Conservation (phyloP, 2,888 invertebrate species). For the Sylvicola fuscatus region DNA sequence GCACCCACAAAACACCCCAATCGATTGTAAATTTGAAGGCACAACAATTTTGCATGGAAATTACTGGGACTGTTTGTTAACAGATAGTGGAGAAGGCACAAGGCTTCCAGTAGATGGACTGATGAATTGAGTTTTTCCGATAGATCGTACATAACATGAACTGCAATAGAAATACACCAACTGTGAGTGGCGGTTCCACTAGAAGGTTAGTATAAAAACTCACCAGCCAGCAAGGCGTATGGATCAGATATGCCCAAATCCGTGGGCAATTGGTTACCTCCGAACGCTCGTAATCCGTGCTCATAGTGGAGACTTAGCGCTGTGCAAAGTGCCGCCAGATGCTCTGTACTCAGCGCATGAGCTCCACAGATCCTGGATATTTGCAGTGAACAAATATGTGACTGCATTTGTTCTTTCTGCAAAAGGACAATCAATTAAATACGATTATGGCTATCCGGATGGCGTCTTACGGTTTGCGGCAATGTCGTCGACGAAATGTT, state of each 20-base stretch:
- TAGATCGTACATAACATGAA: slow-evolving; percentile 28
- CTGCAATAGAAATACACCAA: slow-evolving; percentile 8
- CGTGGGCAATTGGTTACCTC: slow-evolving; percentile 36
- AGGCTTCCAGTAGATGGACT: slow-evolving; percentile 36
- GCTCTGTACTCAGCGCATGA: slow-evolving; percentile 33
- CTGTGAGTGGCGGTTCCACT: no score
- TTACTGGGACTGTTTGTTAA: slow-evolving; percentile 64
- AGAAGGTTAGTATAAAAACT: slow-evolving; percentile 4
- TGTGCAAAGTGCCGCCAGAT: slow-evolving; percentile 34
- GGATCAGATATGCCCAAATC: slow-evolving; percentile 60
- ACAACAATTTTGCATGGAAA: slow-evolving; percentile 70
- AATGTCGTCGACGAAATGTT: slow-evolving; percentile 41
- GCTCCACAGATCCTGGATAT: slow-evolving; percentile 51
- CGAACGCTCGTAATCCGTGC: slow-evolving; percentile 33
- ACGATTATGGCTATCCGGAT: background rate
- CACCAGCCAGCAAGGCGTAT: slow-evolving; percentile 56
- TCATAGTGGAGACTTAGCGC: slow-evolving; percentile 44
- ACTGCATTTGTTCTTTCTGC: slow-evolving; percentile 60
- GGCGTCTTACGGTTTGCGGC: slow-evolving; percentile 34
- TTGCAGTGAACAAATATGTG: slow-evolving; percentile 60
- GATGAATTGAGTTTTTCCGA: slow-evolving; percentile 31
- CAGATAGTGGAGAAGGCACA: slow-evolving; percentile 51
- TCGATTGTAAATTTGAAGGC: slow-evolving; percentile 59
- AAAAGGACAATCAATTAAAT: slow-evolving; percentile 9
- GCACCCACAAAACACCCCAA: slow-evolving; percentile 55